Evolutionary conservation across 2,797 vertebrate species (phyloP).

Genomic region (Rachycentron canadum): DNA sequence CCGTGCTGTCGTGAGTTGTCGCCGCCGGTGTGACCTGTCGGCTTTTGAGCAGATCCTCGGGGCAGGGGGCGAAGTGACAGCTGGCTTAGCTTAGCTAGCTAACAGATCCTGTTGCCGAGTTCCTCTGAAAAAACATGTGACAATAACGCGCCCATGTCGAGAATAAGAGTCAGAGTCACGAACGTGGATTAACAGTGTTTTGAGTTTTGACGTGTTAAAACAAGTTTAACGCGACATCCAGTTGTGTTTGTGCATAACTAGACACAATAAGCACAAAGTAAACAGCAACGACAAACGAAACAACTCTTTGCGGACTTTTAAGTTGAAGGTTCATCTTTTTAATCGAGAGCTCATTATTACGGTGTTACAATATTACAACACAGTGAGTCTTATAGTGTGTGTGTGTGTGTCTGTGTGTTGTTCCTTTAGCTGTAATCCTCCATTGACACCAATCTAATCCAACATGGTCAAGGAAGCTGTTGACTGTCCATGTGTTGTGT

Average conservation of each 20-base stretch:
- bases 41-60: neutral
- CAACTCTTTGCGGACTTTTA: neutral
- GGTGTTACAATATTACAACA: neutral
- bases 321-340: neutral
- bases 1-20: conserved; percentile 93
- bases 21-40: neutral
- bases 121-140: neutral
- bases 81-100: conserved; percentile 65
- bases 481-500: too few relatives aligned
- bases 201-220: too few relatives aligned
- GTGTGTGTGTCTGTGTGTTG: neutral
- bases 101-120: conserved; percentile 54
- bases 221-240: fast-evolving
- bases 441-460: neutral
- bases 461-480: neutral
- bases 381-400: neutral
- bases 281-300: neutral
- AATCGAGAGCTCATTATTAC: neutral
- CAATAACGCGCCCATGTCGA: neutral
- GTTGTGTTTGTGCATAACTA: neutral
- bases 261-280: neutral
- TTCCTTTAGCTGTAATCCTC: neutral
- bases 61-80: conserved; percentile 41
- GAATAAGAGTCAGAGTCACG: neutral
- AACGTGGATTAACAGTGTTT: fast-evolving